Conservation (phyloP, 2,113 vertebrate genomes). For the Eclectus roratus region DNA sequence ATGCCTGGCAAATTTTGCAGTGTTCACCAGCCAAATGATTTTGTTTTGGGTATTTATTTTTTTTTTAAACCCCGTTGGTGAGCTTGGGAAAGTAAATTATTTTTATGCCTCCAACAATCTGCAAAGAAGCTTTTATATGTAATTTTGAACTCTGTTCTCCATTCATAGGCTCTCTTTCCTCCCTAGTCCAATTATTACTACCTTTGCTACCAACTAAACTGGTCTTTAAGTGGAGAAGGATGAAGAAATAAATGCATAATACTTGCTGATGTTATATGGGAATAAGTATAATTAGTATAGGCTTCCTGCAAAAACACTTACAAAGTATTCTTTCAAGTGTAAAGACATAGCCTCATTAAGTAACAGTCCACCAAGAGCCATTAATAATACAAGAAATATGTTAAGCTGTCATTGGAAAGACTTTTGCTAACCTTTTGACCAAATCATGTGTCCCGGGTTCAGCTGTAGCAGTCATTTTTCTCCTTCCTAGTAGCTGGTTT, state of each 20-base stretch:
- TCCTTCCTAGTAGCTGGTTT: not conserved
- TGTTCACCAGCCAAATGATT: not conserved
- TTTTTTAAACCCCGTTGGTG: not conserved
- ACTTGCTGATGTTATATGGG: not conserved
- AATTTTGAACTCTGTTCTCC: not conserved
- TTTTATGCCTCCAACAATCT: not conserved
- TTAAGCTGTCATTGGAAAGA: not conserved
- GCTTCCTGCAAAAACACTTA: not conserved
- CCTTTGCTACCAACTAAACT: not conserved
- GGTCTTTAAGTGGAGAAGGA: not conserved
- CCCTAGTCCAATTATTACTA: not conserved
- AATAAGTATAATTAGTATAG: not conserved
- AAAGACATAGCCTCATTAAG: not conserved
- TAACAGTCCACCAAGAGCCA: not conserved
- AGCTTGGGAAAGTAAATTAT: not conserved
- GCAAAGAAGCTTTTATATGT: not conserved
- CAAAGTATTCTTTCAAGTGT: not conserved
- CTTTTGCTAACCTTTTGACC: not conserved
- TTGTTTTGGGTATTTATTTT: not conserved
- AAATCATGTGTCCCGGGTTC: fast-evolving
- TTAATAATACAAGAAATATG: not conserved
- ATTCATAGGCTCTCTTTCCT: not conserved
- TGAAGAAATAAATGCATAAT: not conserved
- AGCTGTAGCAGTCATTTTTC: not conserved
- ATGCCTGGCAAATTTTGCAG: not conserved